Evolutionary conservation across 2,888 invertebrate genomes (phyloP), one percentile per base, ranked within the genome.

Genomic region (Notocelia uddmanniana): DNA sequence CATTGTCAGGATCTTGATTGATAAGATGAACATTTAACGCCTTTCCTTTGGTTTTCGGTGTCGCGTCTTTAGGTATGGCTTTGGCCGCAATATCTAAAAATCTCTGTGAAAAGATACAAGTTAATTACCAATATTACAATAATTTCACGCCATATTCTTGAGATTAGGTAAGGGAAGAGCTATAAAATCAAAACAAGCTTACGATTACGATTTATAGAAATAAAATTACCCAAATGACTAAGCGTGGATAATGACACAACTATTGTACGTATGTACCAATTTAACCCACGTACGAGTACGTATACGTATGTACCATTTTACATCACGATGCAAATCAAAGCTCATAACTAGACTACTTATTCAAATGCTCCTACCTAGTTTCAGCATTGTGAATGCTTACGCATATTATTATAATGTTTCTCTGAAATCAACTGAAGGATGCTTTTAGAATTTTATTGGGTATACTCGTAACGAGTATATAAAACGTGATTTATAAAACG

Each of bases 31-130:
- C 80, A 3, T 74, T 75, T n/a, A 93, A 72, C 0, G 85, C 48
- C 76, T 93, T 93, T 18, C 93, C 93, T 13, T 85, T 83, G 0
- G 81, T 72, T 76, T 90, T 91, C 1, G 89, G 86, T 0, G 81
- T 79, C 48, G 83, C 41, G 0, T 88, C 90, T 18, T 77, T 78
- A 0, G 93, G 92, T 15, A 92, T 79, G 0, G 82, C 64, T 57
- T 79, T 57, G 0, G 79, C 77, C 0, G 90, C 77, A 55, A 85
- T 54, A 2, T 77, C 77, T 75, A 87, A 88, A 76, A 92, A 92
- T 73, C 91, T 86, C 93, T 93, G 85, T n/a, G 83, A 85, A 54
- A 10, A 71, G 81, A 21, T 31, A 26, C 23, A 26, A 8, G 6
- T 55, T n/a, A n/a, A 31, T n/a, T 55, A n/a, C 11, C 15, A 23